Evolutionary conservation across 2,113 vertebrate species (phyloP).

Genomic region (Gadus macrocephalus): DNA sequence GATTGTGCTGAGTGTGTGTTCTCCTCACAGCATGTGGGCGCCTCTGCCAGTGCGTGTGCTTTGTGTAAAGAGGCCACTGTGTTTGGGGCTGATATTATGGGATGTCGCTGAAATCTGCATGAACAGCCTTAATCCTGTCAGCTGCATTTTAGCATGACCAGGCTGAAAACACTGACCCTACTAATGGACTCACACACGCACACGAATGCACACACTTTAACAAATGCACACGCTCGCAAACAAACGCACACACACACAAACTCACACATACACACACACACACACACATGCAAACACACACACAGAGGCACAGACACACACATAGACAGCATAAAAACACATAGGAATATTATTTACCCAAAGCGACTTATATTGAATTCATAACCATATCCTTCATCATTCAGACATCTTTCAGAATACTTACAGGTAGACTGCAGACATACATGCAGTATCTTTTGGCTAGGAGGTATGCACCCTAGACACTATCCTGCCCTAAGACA

Average conservation of each 20-base stretch:
- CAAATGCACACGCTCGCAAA: neutral
- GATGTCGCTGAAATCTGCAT: constrained; percentile 54
- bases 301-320: too few relatives aligned
- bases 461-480: too few relatives aligned
- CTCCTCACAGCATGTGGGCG: too few relatives aligned
- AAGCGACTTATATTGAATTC: too few relatives aligned
- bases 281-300: neutral
- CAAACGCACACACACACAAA: neutral
- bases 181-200: constrained; percentile 37
- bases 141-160: constrained; percentile 51
- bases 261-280: neutral
- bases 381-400: too few relatives aligned
- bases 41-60: neutral
- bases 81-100: constrained; percentile 43
- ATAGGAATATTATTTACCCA: too few relatives aligned
- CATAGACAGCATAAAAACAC: too few relatives aligned
- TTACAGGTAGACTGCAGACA: too few relatives aligned
- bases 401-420: too few relatives aligned
- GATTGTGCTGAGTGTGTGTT: too few relatives aligned
- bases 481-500: too few relatives aligned
- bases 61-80: constrained; percentile 27
- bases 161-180: constrained; percentile 47
- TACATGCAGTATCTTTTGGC: too few relatives aligned
- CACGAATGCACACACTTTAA: neutral
- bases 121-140: constrained; percentile 46